Percentiles rank a stretch among this genome's conserved stretches.
phyloP scores from a whole-genome alignment of 2,113 vertebrate species.

The Oncorhynchus nerka region DNA sequence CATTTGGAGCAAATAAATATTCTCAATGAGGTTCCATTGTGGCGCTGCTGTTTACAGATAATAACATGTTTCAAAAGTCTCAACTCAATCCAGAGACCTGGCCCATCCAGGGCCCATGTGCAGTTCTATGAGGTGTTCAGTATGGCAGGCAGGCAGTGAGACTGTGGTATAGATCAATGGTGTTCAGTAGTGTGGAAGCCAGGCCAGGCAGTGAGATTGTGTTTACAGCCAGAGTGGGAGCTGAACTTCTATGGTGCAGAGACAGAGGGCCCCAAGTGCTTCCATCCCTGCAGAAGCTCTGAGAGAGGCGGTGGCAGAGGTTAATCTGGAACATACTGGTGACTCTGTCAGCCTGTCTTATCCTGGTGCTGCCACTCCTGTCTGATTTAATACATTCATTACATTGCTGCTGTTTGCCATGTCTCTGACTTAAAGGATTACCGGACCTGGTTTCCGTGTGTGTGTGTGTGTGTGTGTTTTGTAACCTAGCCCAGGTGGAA shows the following conservation, averaged over 20 bases:
- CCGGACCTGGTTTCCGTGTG: conserved; percentile 20
- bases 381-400: conserved; percentile 56
- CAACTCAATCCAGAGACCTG: conserved; percentile 24
- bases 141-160: too few relatives aligned
- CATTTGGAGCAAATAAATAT: conserved; percentile 56
- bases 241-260: conserved; percentile 40
- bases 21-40: conserved; percentile 27
- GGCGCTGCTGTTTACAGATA: conserved; percentile 16
- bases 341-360: conserved; percentile 49
- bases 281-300: conserved; percentile 50
- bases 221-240: conserved; percentile 5
- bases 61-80: conserved; percentile 37
- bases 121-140: too few relatives aligned
- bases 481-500: conserved; percentile 8
- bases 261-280: conserved; percentile 46
- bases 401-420: conserved; percentile 27
- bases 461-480: conserved; percentile 1
- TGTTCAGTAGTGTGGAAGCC: too few relatives aligned
- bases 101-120: too few relatives aligned
- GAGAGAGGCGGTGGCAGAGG: conserved; percentile 56
- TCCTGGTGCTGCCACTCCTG: conserved; percentile 47
- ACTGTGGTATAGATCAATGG: too few relatives aligned
- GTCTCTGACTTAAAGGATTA: conserved; percentile 51
- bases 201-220: too few relatives aligned
- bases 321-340: conserved; percentile 63